phyloP scores from a whole-genome alignment of 2,113 vertebrate species.

The Cygnus buccinator region DNA sequence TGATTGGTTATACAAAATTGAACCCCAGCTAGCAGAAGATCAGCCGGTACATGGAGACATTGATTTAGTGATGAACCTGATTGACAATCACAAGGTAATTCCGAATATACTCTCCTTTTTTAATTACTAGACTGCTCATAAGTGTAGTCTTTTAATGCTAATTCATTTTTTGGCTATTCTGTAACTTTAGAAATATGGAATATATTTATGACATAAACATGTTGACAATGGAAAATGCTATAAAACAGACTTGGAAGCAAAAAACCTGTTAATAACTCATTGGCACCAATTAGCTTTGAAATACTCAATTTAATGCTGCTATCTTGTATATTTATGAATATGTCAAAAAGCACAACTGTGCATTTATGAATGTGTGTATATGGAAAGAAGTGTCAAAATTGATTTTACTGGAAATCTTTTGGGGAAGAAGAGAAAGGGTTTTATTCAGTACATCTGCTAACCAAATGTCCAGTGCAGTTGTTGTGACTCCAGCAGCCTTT shows the following conservation, averaged over 20 bases:
- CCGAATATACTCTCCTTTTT: not conserved
- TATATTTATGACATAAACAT: not conserved
- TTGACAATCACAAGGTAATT: slow-evolving; percentile 97
- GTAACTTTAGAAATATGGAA: not conserved
- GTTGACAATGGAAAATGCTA: not conserved
- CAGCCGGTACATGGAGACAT: slow-evolving; percentile 97
- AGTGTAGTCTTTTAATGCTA: not conserved
- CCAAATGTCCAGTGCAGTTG: not conserved
- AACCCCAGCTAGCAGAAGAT: slow-evolving; percentile 96
- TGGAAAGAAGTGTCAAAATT: not conserved
- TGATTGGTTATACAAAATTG: slow-evolving; percentile 96
- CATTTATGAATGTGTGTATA: not conserved
- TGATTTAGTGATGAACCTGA: slow-evolving; percentile 96
- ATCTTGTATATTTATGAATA: not conserved
- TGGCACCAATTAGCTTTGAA: not conserved
- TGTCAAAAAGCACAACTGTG: not conserved
- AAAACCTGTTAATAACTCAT: not conserved
- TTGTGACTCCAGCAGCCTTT: not conserved
- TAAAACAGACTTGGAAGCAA: not conserved
- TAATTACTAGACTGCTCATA: not conserved
- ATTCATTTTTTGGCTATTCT: not conserved
- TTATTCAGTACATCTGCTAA: not conserved
- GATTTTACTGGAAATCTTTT: not conserved
- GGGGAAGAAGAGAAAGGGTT: not conserved
- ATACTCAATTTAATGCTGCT: not conserved